phyloP scores from a whole-genome alignment of 2,888 invertebrate genomes.

The Drosophila putrida region DNA sequence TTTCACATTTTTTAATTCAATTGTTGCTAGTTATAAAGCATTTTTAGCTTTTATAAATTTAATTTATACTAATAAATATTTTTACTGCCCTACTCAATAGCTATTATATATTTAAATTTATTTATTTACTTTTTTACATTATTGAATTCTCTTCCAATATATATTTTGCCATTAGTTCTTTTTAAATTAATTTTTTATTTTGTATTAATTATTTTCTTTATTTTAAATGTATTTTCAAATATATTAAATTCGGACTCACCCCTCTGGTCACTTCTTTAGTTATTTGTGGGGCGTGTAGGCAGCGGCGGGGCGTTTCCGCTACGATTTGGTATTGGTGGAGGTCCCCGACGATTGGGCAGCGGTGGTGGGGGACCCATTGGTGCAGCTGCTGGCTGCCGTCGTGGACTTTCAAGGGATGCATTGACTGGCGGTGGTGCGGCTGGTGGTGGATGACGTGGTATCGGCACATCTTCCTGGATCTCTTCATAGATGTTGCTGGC shows the following conservation, averaged over 20 bases:
- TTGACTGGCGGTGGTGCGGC: constrained; percentile 82
- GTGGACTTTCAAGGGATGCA: constrained; percentile 57
- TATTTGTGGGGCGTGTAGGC: constrained; percentile 83
- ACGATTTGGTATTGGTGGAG: constrained; percentile 85
- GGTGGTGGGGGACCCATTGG: constrained; percentile 87
- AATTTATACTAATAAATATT: constrained; percentile 9
- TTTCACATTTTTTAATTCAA: constrained; percentile 11
- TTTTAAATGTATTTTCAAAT: not conserved
- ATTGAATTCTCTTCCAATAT: not conserved
- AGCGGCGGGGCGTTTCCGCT: constrained; percentile 84
- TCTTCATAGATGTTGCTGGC: constrained; percentile 87
- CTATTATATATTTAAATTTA: constrained; percentile 1
- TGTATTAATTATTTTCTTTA: not conserved
- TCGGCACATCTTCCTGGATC: constrained; percentile 87
- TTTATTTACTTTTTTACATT: not conserved
- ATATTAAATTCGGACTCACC: constrained; percentile 43
- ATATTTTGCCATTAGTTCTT: not conserved
- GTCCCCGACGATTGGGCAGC: constrained; percentile 86
- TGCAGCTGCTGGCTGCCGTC: constrained; percentile 73
- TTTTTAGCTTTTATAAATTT: constrained; percentile 10
- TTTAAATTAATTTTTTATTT: not conserved
- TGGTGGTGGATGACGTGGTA: constrained; percentile 87
- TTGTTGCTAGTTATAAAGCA: too few species aligned
- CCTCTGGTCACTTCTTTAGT: constrained; percentile 58
- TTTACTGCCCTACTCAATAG: too few species aligned